Evolutionary conservation across 2,113 vertebrate genomes (phyloP), one percentile per base, ranked within the genome.

Genomic region (Pampusana beccarii): DNA sequence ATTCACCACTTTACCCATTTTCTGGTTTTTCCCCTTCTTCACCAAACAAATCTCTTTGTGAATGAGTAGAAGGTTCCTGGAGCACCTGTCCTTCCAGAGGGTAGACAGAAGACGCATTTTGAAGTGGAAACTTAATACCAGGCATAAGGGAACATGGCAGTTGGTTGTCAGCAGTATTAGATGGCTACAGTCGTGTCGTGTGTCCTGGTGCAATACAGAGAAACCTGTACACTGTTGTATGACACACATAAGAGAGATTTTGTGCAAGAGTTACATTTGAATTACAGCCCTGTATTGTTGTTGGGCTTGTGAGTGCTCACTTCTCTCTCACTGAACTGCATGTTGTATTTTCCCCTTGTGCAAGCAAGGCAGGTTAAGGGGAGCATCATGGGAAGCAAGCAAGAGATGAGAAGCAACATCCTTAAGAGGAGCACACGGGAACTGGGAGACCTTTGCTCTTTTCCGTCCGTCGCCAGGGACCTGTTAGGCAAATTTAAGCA

Each of bases 171-270:
- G 46, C 21, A 69, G 25, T 64, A 81, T 8, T 46, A 42, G 60
- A 15, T 67, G 25, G 61, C 19, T 51, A 19, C 16, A 56, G 60
- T 56, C 5, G 13, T 3, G 33, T 56, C 2, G 1, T 2, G 15
- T 69, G 48, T 66, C 53, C 65, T 78, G 48, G 13, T 40, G 24
- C 48, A 44, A 58, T 26, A n/a, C 42, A 28, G 42, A 6, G 56
- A 58, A 73, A 57, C 46, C 25, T 57, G 6, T 31, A 20, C 17
- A 1, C 21, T 28, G 13, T 25, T 81, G 56, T 25, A 9, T 25
- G 26, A 14, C 48, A 33, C 1, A 0, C 0, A 0, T 16, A 13
- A 33, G 62, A 66, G 29, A 62, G 34, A 25, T 71, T 16, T 11
- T 69, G 14, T 60, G 56, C 16, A 46, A 48, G n/a, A 42, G n/a